phyloP scores from a whole-genome alignment of 2,888 invertebrate genomes.

The Tiliacea citrago region DNA sequence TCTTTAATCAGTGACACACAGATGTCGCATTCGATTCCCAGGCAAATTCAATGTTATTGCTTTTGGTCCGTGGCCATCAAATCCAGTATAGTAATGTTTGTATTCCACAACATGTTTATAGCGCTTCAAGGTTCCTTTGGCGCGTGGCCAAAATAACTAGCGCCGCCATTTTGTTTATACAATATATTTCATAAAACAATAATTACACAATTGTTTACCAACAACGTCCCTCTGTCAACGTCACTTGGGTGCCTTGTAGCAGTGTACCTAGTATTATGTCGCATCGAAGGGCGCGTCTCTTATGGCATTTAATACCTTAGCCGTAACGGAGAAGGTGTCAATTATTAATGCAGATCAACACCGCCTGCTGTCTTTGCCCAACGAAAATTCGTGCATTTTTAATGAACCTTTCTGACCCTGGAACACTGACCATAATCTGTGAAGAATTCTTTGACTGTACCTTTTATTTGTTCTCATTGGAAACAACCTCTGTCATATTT shows the following conservation, averaged over 20 bases:
- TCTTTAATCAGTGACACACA: not conserved
- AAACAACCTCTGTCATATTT: too few relatives aligned
- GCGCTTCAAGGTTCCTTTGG: not conserved
- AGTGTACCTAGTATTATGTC: not conserved
- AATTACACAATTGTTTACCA: not conserved
- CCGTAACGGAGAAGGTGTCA: not conserved
- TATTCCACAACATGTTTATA: not conserved
- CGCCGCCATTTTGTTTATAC: not conserved
- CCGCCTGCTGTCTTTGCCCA: not conserved
- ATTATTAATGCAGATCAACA: slow-evolving; percentile 20
- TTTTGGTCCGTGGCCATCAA: not conserved
- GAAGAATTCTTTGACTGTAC: not conserved
- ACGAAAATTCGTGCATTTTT: not conserved
- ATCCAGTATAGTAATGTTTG: not conserved
- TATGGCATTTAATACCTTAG: not conserved
- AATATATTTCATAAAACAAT: not conserved
- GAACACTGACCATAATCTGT: slow-evolving; percentile 5
- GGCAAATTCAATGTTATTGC: not conserved
- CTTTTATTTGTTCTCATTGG: not conserved
- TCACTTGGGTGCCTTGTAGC: not conserved
- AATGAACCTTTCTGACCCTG: not conserved
- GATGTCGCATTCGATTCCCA: not conserved
- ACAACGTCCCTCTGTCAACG: not conserved
- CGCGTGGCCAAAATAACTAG: not conserved
- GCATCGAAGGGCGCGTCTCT: not conserved